These are phyloP conservation scores for Ditula angustiorana DNA, from an alignment of 2,888 invertebrate species.

Conservation along the genomic window DNA sequence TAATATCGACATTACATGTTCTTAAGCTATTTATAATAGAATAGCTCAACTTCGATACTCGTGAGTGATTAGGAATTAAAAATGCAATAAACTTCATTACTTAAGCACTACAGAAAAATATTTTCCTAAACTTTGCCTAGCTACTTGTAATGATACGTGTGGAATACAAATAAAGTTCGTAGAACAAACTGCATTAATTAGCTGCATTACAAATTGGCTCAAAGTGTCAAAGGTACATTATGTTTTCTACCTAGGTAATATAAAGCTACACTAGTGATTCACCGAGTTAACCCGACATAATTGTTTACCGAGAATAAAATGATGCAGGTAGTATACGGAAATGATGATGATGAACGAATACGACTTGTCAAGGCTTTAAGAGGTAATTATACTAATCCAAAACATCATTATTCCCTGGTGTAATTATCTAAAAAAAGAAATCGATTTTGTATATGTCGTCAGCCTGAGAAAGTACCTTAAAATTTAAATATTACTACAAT, in stretches of 20 bases:
- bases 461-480: not conserved
- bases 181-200: slow-evolving; percentile 2
- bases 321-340: not conserved
- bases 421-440: not conserved
- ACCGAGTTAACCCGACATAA: slow-evolving; percentile 5
- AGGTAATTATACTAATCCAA: not conserved
- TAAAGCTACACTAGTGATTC: slow-evolving; percentile 14
- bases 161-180: slow-evolving; percentile 10
- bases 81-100: slow-evolving; percentile 34
- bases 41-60: slow-evolving; percentile 23
- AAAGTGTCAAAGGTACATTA: not conserved
- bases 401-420: not conserved
- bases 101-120: slow-evolving; percentile 33
- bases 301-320: slow-evolving; percentile 14
- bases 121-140: slow-evolving; percentile 31
- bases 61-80: slow-evolving; percentile 21
- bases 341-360: not conserved
- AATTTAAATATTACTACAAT: not conserved
- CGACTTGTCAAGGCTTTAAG: not conserved
- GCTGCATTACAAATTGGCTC: not conserved
- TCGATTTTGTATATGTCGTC: not conserved
- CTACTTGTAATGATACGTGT: slow-evolving; percentile 21
- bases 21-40: slow-evolving; percentile 21
- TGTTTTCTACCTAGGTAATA: not conserved
- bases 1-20: slow-evolving; percentile 31